Evolutionary conservation across 2,797 vertebrate genomes (phyloP), one percentile per base, ranked within the genome.

Genomic region (Chrysolophus pictus): DNA sequence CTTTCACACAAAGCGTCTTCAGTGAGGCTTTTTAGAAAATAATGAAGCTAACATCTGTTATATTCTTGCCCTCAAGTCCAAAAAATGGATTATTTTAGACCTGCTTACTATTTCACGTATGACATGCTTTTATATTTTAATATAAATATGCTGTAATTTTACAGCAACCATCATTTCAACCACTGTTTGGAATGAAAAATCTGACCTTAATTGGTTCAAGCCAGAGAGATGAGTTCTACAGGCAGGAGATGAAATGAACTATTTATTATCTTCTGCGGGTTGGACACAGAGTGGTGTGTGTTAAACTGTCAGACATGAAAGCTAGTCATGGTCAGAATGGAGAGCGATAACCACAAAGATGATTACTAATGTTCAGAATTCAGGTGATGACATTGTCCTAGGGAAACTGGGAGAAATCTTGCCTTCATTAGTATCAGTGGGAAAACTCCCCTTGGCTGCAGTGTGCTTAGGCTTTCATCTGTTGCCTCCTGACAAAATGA

Each of bases 251-350:
- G 28, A 26, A 60, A 31, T 23, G 55, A 83, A 41, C 3, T 4
- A 67, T 1, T 65, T 6, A 67, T 1, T 69, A 42, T 55, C 15
- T 72, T 64, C 55, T 68, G 8, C 35, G 7, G 4, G 3, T 8
- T 51, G 19, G 11, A 4, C 13, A 67, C 6, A 60, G 28, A 72
- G 19, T 60, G 8, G 3, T 0, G 0, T 22, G 26, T 0, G 0
- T 17, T 35, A 83, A 16, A 78, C 8, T 81, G 75, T 19, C 41
- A 83, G 5, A 26, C 18, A 6, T 41, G 51, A 76, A 78, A 91
- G 28, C 11, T 16, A 80, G 17, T 11, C 14, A 7, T 15, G 79
- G 28, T n/a, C 58, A 81, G 33, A 91, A 63, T 29, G 2, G 24
- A 72, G 91, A 67, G 23, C 9, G 6, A 15, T 26, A 88, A 74